These are phyloP conservation scores for Machimus rusticus DNA, from an alignment of 2,888 invertebrate genomes.

Conservation along the genomic window DNA sequence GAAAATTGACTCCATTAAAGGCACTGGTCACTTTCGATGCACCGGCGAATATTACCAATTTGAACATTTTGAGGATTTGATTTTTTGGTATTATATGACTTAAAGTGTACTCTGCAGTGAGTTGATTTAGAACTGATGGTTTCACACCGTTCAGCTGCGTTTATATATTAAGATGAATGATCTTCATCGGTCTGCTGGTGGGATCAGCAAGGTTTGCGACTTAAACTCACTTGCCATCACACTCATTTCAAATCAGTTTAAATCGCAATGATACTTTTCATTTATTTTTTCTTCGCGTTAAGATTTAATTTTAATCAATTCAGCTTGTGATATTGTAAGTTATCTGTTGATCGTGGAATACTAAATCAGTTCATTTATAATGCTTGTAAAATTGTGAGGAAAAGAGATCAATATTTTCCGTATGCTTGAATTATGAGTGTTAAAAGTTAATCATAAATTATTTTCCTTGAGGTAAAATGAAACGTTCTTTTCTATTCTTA, in stretches of 20 bases:
- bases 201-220: conserved; percentile 17
- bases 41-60: conserved; percentile 56
- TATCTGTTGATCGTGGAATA: background rate
- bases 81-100: background rate
- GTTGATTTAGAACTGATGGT: conserved; percentile 45
- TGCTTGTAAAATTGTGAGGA: background rate
- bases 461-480: no score
- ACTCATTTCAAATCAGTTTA: background rate
- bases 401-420: background rate
- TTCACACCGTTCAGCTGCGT: background rate
- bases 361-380: background rate
- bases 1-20: background rate
- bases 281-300: background rate
- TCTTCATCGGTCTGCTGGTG: background rate
- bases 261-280: background rate
- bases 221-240: background rate
- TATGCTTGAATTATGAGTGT: background rate
- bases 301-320: background rate
- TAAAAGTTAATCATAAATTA: background rate
- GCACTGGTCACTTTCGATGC: background rate
- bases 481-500: no score
- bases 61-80: conserved; percentile 57
- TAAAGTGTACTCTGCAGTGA: conserved; percentile 5
- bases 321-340: background rate
- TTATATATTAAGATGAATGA: conserved; percentile 40